A percentile compares a stretch with the other conserved stretches of the same genome.
Evolutionary conservation across 2,888 invertebrate species (phyloP).

Genomic region (Trichacis sp.): DNA sequence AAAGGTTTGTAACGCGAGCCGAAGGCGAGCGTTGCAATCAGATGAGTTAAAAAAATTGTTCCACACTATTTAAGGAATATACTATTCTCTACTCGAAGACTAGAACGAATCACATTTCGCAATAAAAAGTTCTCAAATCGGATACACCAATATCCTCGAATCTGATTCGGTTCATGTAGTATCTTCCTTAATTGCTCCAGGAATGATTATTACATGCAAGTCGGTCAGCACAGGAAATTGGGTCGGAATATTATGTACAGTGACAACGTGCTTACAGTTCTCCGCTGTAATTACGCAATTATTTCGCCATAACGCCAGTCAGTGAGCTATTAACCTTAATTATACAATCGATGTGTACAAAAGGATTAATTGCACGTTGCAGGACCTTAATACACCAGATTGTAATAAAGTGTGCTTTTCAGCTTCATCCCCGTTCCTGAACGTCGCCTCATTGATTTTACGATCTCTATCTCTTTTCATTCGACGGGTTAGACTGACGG

Average conservation of each 20-base stretch:
- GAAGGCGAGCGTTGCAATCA: too few species aligned
- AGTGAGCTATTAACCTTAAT: constrained; percentile 45
- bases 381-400: constrained; percentile 10
- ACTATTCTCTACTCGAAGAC: too few species aligned
- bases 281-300: constrained; percentile 48
- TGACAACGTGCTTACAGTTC: constrained; percentile 18
- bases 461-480: constrained; percentile 1
- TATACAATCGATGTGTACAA: constrained; percentile 41
- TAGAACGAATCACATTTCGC: too few species aligned
- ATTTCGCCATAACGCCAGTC: constrained; percentile 44
- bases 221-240: constrained; percentile 1
- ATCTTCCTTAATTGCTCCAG: neutral
- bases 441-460: constrained; percentile 3
- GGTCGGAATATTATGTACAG: constrained; percentile 3
- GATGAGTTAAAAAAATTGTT: too few species aligned
- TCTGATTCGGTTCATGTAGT: too few species aligned
- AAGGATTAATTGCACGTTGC: constrained; percentile 28
- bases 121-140: too few species aligned
- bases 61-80: too few species aligned
- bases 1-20: too few species aligned
- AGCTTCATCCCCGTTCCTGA: neutral
- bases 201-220: neutral
- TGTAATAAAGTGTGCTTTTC: neutral
- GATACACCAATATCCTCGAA: too few species aligned
- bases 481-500: neutral